phyloP scores from a whole-genome alignment of 2,797 vertebrate species.

The Galaxias olidus region DNA sequence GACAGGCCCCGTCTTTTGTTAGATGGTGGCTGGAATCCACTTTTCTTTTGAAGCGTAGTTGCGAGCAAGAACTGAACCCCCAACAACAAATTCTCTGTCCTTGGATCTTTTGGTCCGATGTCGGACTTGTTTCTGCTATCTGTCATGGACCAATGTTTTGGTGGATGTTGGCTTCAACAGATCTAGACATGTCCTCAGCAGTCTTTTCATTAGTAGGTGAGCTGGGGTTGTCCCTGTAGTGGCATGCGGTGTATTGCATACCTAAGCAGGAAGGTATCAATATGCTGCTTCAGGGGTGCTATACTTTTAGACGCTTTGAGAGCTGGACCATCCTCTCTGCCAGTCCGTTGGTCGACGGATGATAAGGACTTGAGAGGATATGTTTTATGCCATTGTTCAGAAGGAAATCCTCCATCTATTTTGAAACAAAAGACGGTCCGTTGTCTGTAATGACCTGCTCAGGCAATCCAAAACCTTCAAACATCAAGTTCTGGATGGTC shows the following conservation, averaged over 20 bases:
- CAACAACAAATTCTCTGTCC: conserved; percentile 6
- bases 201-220: too few relatives aligned
- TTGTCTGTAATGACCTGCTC: conserved; percentile 9
- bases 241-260: background rate
- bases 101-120: conserved; percentile 1
- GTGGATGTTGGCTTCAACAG: background rate
- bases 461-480: conserved; percentile 1
- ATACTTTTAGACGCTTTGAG: conserved; percentile 7
- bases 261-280: conserved; percentile 4
- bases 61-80: conserved; percentile 1
- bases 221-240: too few relatives aligned
- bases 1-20: conserved; percentile 2
- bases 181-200: conserved; percentile 2
- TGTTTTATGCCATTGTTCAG: conserved; percentile 6
- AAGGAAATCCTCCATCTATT: conserved; percentile 7
- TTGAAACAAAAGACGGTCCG: conserved; percentile 13
- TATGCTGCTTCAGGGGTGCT: conserved; percentile 2
- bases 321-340: conserved; percentile 4
- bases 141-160: background rate
- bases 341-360: conserved; percentile 8
- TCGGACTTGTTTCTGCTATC: conserved; percentile 11
- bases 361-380: conserved; percentile 10
- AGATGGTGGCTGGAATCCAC: conserved; percentile 1
- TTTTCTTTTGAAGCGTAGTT: conserved; percentile 12
- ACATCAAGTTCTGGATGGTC: conserved; percentile 8